Percentiles rank a stretch among this genome's conserved stretches.
Evolutionary conservation across 2,888 invertebrate species (phyloP).

Genomic region (Dioctria rufipes): DNA sequence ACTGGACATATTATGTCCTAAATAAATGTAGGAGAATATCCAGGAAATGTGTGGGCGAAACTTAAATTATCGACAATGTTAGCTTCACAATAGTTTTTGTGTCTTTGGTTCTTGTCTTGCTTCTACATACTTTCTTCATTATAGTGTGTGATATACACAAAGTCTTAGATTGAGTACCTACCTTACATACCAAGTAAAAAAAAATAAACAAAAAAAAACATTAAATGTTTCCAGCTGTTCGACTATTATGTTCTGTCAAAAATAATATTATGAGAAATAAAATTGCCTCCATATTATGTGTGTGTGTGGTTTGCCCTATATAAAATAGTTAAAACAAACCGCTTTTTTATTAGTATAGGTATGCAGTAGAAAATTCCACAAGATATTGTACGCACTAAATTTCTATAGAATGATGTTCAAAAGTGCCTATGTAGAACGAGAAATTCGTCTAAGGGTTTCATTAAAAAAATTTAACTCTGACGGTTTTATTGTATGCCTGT

Average conservation of each 20-base stretch:
- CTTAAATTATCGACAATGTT: slow-evolving; percentile 51
- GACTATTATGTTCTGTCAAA: neutral
- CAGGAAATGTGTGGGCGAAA: slow-evolving; percentile 47
- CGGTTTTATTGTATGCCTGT: slow-evolving; percentile 55
- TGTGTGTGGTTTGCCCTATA: too few species aligned
- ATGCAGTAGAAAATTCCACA: slow-evolving; percentile 47
- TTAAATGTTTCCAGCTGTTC: slow-evolving; percentile 20
- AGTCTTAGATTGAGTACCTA: neutral
- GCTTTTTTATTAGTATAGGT: neutral
- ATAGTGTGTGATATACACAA: slow-evolving; percentile 20
- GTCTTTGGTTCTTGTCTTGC: slow-evolving; percentile 37
- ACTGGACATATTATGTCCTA: slow-evolving; percentile 35
- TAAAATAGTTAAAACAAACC: slow-evolving; percentile 29
- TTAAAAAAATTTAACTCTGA: slow-evolving; percentile 55
- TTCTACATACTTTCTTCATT: slow-evolving; percentile 13
- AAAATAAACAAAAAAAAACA: neutral
- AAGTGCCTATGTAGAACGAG: neutral
- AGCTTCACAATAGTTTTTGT: slow-evolving; percentile 44
- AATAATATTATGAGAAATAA: neutral
- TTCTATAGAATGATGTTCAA: neutral
- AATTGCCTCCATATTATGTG: neutral
- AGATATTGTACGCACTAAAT: slow-evolving; percentile 50
- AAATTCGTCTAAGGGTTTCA: slow-evolving; percentile 56
- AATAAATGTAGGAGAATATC: slow-evolving; percentile 40
- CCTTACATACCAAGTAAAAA: too few species aligned